Base-by-base conservation (phyloP, 2,113 vertebrate genomes). In the Periophthalmus modestus region DNA sequence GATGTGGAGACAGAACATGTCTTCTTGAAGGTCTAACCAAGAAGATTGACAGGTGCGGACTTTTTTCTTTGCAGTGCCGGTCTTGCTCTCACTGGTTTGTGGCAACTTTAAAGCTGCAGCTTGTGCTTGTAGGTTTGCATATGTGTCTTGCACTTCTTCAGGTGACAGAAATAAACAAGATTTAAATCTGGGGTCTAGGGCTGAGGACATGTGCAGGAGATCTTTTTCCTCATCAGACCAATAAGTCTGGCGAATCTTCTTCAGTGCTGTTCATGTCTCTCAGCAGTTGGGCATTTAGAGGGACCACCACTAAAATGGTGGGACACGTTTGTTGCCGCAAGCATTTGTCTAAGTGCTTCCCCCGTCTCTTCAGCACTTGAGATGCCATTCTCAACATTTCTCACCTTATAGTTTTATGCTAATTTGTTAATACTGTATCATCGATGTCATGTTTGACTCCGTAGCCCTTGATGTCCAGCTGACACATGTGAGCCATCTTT, bases 61-160 rank as follows among this genome's bases (percentile, higher is more conserved):
- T 57, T 57, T 23, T 28, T 28, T 28, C 28, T 28, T 28, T 28
- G 28, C 28, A 28, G 28, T 28, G 28, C 28, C 28, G 28, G 28
- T 28, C 28, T 28, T 3, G 28, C 28, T 28, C 28, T 28, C 3
- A 3, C 28, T 28, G 28, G 28, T 2, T 28, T 28, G 28, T 28
- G 28, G 28, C 28, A 28, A 1, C 28, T 28, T 28, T 28, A 28
- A 28, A 28, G 28, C 1, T 28, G 28, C 28, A 28, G 28, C 28
- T 28, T 28, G 1, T 28, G 28, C 55, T 52, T 50, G 48, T 57
- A 57, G 19, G 6, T 52, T 52, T 52, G 54, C 28, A 28, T 28
- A 28, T 28, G 28, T 57, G 54, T 57, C 54, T 57, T 57, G 54
- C 54, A 57, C 54, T 57, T 57, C 54, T 21, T 57, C 54, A 57